These are phyloP conservation scores for Sthenelais limicola DNA, from an alignment of 2,888 invertebrate genomes.

Conservation along the genomic window DNA sequence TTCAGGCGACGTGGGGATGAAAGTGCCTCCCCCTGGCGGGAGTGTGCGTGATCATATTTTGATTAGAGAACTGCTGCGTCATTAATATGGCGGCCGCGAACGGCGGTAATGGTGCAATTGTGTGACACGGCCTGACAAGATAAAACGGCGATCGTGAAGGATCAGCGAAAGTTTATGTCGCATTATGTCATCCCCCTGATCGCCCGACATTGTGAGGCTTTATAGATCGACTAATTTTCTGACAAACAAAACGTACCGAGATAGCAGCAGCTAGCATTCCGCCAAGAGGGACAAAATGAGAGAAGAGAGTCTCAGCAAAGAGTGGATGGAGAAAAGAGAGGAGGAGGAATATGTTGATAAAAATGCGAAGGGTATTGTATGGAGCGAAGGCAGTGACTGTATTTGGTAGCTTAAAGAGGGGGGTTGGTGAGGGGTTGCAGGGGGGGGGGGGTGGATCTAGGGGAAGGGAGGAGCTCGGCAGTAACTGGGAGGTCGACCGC, in stretches of 20 bases:
- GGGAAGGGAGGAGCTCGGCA: too few species aligned
- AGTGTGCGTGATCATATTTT: not conserved
- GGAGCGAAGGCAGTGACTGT: too few species aligned
- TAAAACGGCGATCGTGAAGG: constrained; percentile 6
- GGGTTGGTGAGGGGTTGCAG: too few species aligned
- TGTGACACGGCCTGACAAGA: constrained; percentile 10
- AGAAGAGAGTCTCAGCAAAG: not conserved
- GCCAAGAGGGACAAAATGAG: not conserved
- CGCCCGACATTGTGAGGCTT: not conserved
- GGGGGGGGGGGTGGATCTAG: too few species aligned
- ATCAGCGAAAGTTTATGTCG: not conserved
- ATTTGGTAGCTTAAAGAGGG: too few species aligned
- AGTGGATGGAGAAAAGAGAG: not conserved
- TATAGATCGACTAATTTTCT: constrained; percentile 27
- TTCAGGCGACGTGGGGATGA: not conserved
- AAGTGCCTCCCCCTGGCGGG: not conserved
- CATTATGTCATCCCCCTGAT: constrained; percentile 16
- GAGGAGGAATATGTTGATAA: too few species aligned
- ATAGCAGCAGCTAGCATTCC: not conserved
- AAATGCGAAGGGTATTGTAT: too few species aligned
- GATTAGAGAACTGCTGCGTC: constrained; percentile 1
- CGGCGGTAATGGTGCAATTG: not conserved
- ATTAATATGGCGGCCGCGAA: not conserved
- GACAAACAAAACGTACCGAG: constrained; percentile 3
- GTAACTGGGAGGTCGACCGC: too few species aligned